A percentile compares a stretch with the other conserved stretches of the same genome.
These are phyloP conservation scores for Smithornis capensis DNA, from an alignment of 2,113 vertebrate genomes.

Conservation along the genomic window DNA sequence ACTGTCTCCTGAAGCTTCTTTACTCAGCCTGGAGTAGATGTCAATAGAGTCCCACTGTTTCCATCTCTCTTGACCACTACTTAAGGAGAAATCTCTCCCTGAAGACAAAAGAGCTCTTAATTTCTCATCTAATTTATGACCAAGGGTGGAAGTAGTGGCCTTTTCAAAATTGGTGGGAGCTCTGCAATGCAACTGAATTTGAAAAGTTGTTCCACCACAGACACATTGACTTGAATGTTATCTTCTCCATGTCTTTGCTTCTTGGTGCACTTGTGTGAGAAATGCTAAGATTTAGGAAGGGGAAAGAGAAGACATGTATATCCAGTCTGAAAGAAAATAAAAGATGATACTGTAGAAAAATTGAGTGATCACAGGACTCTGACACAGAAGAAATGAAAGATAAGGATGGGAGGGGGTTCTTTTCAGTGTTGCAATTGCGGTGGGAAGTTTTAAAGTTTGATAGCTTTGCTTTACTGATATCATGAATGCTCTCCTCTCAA, in stretches of 20 bases:
- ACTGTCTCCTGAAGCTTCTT: not conserved
- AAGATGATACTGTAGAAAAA: not conserved
- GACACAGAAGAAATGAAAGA: not conserved
- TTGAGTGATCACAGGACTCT: not conserved
- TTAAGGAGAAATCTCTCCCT: not conserved
- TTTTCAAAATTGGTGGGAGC: not conserved
- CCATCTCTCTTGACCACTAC: not conserved
- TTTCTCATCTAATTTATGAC: not conserved
- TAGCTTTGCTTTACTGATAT: not conserved
- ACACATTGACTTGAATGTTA: fast-evolving
- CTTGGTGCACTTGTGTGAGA: not conserved
- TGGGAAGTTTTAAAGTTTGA: not conserved
- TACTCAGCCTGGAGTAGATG: not conserved
- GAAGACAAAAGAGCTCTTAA: not conserved
- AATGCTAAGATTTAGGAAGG: not conserved
- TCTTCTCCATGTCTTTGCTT: not conserved
- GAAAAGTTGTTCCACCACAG: not conserved
- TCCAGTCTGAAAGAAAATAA: not conserved
- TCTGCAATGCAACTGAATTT: not conserved
- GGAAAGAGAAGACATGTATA: not conserved
- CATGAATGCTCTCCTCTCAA: not conserved
- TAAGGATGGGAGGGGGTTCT: fast-evolving
- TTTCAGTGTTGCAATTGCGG: not conserved
- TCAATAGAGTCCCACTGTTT: not conserved
- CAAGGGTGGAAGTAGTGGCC: not conserved